A percentile compares a stretch with the other conserved stretches of the same genome.
Evolutionary conservation across 2,888 invertebrate genomes (phyloP).

Genomic region (Crematogaster levior): DNA sequence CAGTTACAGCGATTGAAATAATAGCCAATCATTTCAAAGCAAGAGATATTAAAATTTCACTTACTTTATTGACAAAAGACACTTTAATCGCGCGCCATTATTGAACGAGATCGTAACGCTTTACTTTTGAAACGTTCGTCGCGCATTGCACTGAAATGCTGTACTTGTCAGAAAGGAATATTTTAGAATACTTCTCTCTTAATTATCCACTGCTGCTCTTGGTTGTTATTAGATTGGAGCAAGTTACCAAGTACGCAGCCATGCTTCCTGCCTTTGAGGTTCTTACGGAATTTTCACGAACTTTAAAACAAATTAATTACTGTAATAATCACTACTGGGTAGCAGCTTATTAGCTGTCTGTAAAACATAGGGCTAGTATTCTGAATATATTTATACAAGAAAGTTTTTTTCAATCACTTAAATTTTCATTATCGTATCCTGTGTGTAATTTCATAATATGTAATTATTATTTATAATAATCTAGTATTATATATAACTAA

Average conservation of each 20-base stretch:
- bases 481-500: conserved; percentile 17
- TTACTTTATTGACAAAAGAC: background rate
- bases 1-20: background rate
- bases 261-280: conserved; percentile 46
- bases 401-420: background rate
- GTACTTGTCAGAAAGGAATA: conserved; percentile 30
- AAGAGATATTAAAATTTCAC: conserved; percentile 5
- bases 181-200: conserved; percentile 41
- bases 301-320: conserved; percentile 53
- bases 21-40: background rate
- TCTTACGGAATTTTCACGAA: conserved; percentile 48
- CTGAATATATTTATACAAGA: conserved; percentile 1
- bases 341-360: conserved; percentile 45
- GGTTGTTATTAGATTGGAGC: conserved; percentile 44
- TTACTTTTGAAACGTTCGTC: conserved; percentile 2
- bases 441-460: background rate
- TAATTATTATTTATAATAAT: conserved; percentile 25
- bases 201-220: conserved; percentile 39
- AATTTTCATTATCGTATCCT: background rate
- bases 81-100: conserved; percentile 20
- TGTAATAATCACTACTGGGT: conserved; percentile 43
- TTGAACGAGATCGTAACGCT: conserved; percentile 24
- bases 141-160: conserved; percentile 19
- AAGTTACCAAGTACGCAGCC: conserved; percentile 38
- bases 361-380: background rate